Percentiles rank a stretch among this genome's conserved stretches.
These are phyloP conservation scores for Amaurobius ferox DNA, from an alignment of 2,888 invertebrate species.

Conservation along the genomic window DNA sequence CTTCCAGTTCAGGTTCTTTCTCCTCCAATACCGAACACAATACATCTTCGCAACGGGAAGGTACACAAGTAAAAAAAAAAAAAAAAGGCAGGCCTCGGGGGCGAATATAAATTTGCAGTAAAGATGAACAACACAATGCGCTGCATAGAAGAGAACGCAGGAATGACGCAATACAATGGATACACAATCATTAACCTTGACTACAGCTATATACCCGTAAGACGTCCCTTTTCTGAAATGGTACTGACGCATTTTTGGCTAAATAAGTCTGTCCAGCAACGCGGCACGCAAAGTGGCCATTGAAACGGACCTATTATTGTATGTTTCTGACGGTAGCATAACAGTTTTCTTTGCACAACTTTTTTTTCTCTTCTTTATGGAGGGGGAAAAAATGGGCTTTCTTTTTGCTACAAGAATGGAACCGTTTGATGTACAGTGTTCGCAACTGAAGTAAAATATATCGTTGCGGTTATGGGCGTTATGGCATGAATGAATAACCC, in stretches of 20 bases:
- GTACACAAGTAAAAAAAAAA: neutral
- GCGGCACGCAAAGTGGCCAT: neutral
- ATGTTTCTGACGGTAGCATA: too few relatives aligned
- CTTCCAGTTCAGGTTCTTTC: neutral
- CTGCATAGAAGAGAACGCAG: neutral
- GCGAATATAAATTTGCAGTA: neutral
- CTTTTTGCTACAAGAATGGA: too few relatives aligned
- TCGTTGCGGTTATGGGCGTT: too few relatives aligned
- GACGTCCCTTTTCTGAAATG: neutral
- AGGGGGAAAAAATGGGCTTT: too few relatives aligned
- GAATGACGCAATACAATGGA: slow-evolving; percentile 19
- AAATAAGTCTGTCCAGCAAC: neutral
- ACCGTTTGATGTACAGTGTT: too few relatives aligned
- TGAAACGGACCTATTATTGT: too few relatives aligned
- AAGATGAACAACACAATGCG: neutral
- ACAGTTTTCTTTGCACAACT: too few relatives aligned
- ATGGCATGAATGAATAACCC: too few relatives aligned
- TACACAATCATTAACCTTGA: slow-evolving; percentile 25
- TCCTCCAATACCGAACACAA: neutral
- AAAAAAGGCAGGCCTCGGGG: neutral
- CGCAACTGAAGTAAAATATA: too few relatives aligned
- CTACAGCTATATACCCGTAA: neutral
- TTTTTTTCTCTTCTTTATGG: too few relatives aligned
- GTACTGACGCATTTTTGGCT: neutral
- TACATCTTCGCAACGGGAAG: neutral